These are phyloP conservation scores for Ophioninae sp. DNA, from an alignment of 2,888 invertebrate genomes.

Conservation along the genomic window DNA sequence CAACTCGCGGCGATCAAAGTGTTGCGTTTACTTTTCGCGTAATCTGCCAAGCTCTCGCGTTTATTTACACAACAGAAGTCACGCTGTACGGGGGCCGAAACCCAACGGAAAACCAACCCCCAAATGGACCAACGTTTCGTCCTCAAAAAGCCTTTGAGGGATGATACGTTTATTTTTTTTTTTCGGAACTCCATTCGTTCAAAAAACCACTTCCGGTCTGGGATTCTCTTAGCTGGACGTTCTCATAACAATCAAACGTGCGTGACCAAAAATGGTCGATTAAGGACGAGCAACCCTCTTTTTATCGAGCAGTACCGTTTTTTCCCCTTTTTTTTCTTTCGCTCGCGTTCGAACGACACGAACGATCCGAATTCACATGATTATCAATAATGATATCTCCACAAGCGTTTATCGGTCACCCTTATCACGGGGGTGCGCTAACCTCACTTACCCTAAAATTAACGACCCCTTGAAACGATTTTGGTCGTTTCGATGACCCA, in stretches of 20 bases:
- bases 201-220: background rate
- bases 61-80: slow-evolving; percentile 47
- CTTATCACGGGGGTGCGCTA: background rate
- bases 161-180: background rate
- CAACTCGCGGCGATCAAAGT: slow-evolving; percentile 67
- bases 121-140: background rate
- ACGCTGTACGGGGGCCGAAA: slow-evolving; percentile 47
- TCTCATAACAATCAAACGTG: background rate
- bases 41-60: slow-evolving; percentile 34
- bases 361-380: slow-evolving; percentile 9
- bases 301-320: slow-evolving; percentile 52
- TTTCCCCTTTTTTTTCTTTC: background rate
- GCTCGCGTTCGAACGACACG: slow-evolving; percentile 62
- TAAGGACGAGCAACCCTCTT: slow-evolving; percentile 2
- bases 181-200: background rate
- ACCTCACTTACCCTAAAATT: slow-evolving; percentile 1
- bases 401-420: slow-evolving; percentile 1
- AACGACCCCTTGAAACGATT: slow-evolving; percentile 16
- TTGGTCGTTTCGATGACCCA: background rate
- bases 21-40: slow-evolving; percentile 67
- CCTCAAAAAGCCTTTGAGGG: background rate
- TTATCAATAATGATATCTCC: slow-evolving; percentile 21
- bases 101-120: background rate
- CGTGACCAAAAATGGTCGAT: background rate
- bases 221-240: background rate